Evolutionary conservation across 2,113 vertebrate species (phyloP).

Genomic region (Nicator chloris): DNA sequence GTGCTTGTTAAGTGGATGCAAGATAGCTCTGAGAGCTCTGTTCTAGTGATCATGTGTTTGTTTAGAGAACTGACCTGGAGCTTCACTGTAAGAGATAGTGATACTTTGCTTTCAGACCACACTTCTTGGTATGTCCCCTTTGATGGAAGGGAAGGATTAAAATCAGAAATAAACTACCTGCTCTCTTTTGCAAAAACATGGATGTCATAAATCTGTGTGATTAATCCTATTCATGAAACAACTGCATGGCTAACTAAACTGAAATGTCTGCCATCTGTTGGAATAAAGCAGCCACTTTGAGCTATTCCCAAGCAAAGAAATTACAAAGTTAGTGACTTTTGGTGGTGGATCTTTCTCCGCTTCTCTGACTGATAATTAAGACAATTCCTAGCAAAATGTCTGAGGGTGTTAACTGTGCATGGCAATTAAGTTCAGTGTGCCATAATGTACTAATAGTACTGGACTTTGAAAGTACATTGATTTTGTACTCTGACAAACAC

Average conservation of each 20-base stretch:
- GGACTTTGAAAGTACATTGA: not conserved
- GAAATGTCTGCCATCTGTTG: not conserved
- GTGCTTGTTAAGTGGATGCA: conserved; percentile 15
- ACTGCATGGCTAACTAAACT: conserved; percentile 7
- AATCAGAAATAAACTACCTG: conserved; percentile 8
- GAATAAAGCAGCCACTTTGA: not conserved
- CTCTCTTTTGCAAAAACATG: conserved; percentile 13
- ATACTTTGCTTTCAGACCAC: conserved; percentile 37
- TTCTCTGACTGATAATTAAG: not conserved
- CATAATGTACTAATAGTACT: not conserved
- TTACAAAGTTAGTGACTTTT: not conserved
- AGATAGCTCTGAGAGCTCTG: conserved; percentile 26
- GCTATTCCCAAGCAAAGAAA: not conserved
- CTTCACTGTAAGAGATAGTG: not conserved
- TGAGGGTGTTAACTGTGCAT: not conserved
- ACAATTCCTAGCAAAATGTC: not conserved
- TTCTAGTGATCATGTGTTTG: not conserved
- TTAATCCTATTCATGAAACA: not conserved
- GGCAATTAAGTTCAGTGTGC: not conserved
- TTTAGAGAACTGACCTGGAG: conserved; percentile 25
- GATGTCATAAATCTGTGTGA: conserved; percentile 1
- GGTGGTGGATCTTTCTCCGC: not conserved
- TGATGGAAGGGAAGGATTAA: not conserved
- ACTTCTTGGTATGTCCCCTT: not conserved
- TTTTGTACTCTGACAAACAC: not conserved